Percentiles rank a stretch among this genome's conserved stretches.
Evolutionary conservation across 2,888 invertebrate genomes (phyloP).

Genomic region (Meteorus colon): DNA sequence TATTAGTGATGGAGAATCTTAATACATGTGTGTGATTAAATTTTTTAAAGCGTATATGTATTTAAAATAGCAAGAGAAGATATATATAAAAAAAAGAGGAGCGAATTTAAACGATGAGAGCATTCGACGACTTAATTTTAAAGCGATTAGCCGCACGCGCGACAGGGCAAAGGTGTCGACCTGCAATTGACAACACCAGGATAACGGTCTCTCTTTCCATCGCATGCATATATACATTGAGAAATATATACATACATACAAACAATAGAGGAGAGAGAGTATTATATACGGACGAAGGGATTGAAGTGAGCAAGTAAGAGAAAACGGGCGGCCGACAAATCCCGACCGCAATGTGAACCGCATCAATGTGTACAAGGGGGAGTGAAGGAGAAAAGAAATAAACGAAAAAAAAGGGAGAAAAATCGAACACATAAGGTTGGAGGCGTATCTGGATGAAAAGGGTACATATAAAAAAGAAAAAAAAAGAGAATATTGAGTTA

Average conservation of each 20-base stretch:
- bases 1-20: not conserved
- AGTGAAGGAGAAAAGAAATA: not conserved
- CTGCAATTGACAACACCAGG: conserved; percentile 68
- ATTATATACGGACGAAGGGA: not conserved
- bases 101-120: conserved; percentile 18
- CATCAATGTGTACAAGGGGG: not conserved
- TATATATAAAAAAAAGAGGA: conserved; percentile 21
- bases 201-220: conserved; percentile 39
- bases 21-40: not conserved
- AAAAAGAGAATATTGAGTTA: too few relatives aligned
- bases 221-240: not conserved
- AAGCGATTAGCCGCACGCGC: conserved; percentile 71
- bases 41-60: not conserved
- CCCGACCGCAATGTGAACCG: not conserved
- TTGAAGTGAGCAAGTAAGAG: conserved; percentile 1
- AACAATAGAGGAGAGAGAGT: not conserved
- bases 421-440: too few relatives aligned
- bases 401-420: not conserved
- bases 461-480: too few relatives aligned
- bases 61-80: conserved; percentile 4
- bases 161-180: conserved; percentile 69
- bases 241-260: not conserved
- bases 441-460: too few relatives aligned
- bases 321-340: conserved; percentile 3
- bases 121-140: conserved; percentile 64